Evolutionary conservation across 2,888 invertebrate species (phyloP), one percentile per base, ranked within the genome.

Genomic region (Argyresthia goedartella): DNA sequence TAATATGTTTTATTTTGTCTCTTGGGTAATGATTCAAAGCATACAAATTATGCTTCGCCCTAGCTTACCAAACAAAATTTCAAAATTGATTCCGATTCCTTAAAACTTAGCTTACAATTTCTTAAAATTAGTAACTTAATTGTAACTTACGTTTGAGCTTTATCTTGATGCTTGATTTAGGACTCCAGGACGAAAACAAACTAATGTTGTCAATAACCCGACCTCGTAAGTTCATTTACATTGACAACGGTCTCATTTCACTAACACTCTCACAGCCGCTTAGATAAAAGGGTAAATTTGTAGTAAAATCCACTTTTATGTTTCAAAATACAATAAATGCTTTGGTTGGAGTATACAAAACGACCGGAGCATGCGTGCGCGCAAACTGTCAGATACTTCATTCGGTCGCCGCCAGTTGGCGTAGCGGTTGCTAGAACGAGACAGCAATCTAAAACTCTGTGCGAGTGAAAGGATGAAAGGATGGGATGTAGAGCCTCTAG

Each of bases 121-220:
- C n/a, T n/a, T n/a, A n/a, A n/a, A 25, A 25, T 25, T 25, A 25
- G 25, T 11, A 39, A 39, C 3, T 39, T 39, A n/a, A 11, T n/a
- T 8, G 39, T 39, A 2, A 82, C 85, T 59, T 78, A 86, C 85
- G 85, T 78, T 86, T 86, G 52, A 86, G 78, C 70, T 85, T 86
- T 79, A 86, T 84, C 73, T 85, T 86, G 79, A 86, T 74, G 67
- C 70, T 82, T 69, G 77, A 81, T 71, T 82, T 85, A 49, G 85
- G 84, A 67, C 78, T 84, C 85, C 85, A 86, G 44, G 50, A 45
- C 59, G 77, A 76, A 71, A 84, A 82, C 66, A 85, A 75, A 73
- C 84, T 82, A 53, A 72, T 74, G 69, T 77, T 79, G 63, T 79
- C 81, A 64, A 78, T 79, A 4, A 25, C 25, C 25, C 25, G 25